Evolutionary conservation across 2,797 vertebrate species (phyloP).

Genomic region (Enteromius argenteus): DNA sequence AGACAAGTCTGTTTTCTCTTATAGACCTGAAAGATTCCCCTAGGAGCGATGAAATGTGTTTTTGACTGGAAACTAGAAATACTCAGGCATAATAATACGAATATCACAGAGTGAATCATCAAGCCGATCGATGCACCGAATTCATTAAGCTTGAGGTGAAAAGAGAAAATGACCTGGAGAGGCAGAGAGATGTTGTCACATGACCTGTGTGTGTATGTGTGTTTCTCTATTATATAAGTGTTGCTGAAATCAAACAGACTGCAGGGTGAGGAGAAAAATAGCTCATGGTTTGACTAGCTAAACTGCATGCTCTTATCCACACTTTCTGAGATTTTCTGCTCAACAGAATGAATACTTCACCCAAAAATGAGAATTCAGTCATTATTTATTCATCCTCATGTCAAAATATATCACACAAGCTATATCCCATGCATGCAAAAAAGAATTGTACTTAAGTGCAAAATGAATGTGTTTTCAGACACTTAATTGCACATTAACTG

Average conservation of each 20-base stretch:
- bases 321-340: conserved; percentile 56
- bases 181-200: conserved; percentile 45
- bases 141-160: conserved; percentile 61
- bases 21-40: conserved; percentile 62
- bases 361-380: background rate
- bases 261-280: conserved; percentile 37
- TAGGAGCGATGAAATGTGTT: conserved; percentile 62
- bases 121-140: conserved; percentile 64
- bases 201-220: conserved; percentile 35
- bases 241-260: conserved; percentile 53
- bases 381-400: background rate
- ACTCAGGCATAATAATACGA: conserved; percentile 65
- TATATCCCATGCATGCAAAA: background rate
- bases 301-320: conserved; percentile 43
- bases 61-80: conserved; percentile 66
- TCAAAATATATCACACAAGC: background rate
- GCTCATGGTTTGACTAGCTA: conserved; percentile 24
- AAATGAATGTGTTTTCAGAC: background rate
- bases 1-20: conserved; percentile 47
- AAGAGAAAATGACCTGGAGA: conserved; percentile 53
- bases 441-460: background rate
- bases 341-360: background rate
- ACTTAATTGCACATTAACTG: background rate
- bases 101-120: conserved; percentile 66
- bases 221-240: conserved; percentile 38